Evolutionary conservation across 2,888 invertebrate species (phyloP).

Genomic region (Cantharis lateralis): DNA sequence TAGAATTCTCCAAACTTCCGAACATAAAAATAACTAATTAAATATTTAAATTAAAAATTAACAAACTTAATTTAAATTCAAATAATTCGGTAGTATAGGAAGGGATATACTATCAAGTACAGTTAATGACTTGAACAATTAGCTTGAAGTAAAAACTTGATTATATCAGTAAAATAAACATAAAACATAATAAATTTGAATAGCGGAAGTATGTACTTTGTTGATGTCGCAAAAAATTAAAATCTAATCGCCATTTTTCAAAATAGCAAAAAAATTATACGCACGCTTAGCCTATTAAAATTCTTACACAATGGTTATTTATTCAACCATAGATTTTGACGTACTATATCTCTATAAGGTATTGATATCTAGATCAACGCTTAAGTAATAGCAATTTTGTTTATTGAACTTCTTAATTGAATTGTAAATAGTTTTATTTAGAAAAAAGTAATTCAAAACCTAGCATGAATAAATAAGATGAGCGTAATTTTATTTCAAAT

Average conservation of each 20-base stretch:
- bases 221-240: background rate
- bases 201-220: background rate
- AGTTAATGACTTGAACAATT: background rate
- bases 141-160: background rate
- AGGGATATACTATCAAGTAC: background rate
- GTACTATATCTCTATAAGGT: background rate
- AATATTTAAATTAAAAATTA: background rate
- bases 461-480: background rate
- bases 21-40: too few relatives aligned
- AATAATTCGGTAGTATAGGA: background rate
- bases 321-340: background rate
- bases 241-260: background rate
- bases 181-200: background rate
- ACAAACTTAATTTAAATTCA: background rate
- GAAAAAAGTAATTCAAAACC: background rate
- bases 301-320: slow-evolving; percentile 3
- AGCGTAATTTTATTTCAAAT: background rate
- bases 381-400: background rate
- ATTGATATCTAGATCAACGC: background rate
- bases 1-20: too few relatives aligned
- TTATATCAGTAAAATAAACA: background rate
- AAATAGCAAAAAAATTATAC: slow-evolving; percentile 3
- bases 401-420: background rate
- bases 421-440: background rate
- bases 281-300: slow-evolving; percentile 10